Conservation (phyloP, 2,113 vertebrate species). For the Brachypodius melanocephalos region DNA sequence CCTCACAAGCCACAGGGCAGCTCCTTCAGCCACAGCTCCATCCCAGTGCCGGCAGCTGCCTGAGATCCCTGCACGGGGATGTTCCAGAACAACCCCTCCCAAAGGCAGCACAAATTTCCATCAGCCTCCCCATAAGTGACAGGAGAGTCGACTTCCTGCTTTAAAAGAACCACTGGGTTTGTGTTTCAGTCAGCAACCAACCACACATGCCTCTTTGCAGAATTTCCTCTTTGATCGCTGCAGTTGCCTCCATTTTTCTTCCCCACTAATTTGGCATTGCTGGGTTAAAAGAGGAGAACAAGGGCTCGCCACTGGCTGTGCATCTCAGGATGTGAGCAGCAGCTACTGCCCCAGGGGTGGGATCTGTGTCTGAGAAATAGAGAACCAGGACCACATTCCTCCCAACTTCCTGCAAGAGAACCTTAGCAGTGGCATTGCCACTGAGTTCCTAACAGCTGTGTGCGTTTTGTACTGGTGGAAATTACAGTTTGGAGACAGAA, state of each 20-base stretch:
- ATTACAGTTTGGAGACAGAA: background rate
- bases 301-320: background rate
- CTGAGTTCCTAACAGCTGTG: background rate
- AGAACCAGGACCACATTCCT: background rate
- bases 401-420: background rate
- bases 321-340: background rate
- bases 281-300: background rate
- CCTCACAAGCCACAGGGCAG: background rate
- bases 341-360: background rate
- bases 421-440: background rate
- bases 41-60: background rate
- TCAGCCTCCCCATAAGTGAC: background rate
- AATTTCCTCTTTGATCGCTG: conserved; percentile 8
- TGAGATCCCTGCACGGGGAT: background rate
- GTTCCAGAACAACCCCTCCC: background rate
- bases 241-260: conserved; percentile 4
- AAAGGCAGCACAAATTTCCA: accelerated
- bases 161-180: background rate
- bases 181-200: conserved; percentile 31
- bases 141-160: background rate
- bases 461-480: background rate
- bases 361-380: background rate
- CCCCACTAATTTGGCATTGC: background rate
- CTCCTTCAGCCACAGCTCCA: background rate
- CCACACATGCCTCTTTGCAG: background rate